A percentile compares a stretch with the other conserved stretches of the same genome.
These are phyloP conservation scores for Drosophila colorata DNA, from an alignment of 2,888 invertebrate species.

Conservation along the genomic window DNA sequence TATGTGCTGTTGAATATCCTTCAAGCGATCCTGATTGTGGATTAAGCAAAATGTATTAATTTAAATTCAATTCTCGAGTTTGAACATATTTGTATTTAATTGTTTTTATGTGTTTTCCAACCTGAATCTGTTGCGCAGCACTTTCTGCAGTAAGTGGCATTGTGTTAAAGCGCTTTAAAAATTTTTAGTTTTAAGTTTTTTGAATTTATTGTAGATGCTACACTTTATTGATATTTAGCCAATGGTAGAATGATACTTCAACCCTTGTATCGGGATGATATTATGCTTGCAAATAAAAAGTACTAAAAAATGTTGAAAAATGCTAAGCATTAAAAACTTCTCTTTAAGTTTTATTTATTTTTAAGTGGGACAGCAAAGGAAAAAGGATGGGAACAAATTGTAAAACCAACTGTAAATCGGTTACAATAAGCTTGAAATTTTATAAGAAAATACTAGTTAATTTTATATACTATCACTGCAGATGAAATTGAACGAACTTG, in stretches of 20 bases:
- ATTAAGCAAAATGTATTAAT: not conserved
- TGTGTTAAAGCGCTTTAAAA: constrained; percentile 6
- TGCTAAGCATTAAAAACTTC: not conserved
- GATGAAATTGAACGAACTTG: too few species aligned
- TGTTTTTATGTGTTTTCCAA: constrained; percentile 40
- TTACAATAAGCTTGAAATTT: too few species aligned
- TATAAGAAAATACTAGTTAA: too few species aligned
- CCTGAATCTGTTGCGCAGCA: constrained; percentile 90
- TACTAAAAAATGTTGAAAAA: not conserved
- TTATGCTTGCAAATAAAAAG: not conserved
- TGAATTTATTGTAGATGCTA: not conserved
- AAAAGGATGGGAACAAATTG: too few species aligned
- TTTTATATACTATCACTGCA: too few species aligned
- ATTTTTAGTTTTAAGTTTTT: constrained; percentile 3
- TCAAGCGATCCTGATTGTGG: constrained; percentile 89
- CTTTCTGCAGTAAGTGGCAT: constrained; percentile 93
- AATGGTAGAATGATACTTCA: constrained; percentile 83
- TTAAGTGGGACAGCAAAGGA: too few species aligned
- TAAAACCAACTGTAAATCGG: too few species aligned
- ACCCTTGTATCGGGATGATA: not conserved
- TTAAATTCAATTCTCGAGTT: not conserved
- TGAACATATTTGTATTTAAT: too few species aligned
- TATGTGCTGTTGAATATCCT: constrained; percentile 90
- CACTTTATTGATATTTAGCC: not conserved
- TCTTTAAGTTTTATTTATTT: too few species aligned